Evolutionary conservation across 2,113 vertebrate species (phyloP).

Genomic region (Choloepus hoffmanni): DNA sequence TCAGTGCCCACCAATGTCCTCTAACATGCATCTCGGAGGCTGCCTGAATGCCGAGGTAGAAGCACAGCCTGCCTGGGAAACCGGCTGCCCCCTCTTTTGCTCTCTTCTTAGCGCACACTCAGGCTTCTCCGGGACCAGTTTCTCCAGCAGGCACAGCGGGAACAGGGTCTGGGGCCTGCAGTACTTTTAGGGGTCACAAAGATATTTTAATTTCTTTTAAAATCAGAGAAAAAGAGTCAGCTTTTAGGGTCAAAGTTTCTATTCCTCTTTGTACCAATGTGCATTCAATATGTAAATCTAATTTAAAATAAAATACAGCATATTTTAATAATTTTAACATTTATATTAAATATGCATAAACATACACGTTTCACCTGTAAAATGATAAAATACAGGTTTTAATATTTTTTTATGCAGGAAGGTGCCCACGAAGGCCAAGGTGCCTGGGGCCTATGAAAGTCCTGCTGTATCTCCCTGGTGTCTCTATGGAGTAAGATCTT

Average conservation of each 20-base stretch:
- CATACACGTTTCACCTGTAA: too few relatives aligned
- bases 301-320: not conserved
- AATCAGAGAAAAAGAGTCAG: not conserved
- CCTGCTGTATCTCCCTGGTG: accelerated
- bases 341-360: too few relatives aligned
- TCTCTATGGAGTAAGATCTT: accelerated
- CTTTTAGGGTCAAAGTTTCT: too few relatives aligned
- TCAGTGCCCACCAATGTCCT: accelerated
- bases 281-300: too few relatives aligned
- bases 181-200: not conserved
- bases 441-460: accelerated
- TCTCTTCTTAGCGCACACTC: accelerated
- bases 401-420: not conserved
- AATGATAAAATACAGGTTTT: too few relatives aligned
- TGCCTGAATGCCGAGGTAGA: accelerated
- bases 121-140: not conserved
- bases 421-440: not conserved
- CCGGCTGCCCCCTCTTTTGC: accelerated
- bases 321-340: too few relatives aligned
- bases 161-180: not conserved
- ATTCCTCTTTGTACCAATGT: not conserved
- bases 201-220: not conserved
- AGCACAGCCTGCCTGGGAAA: accelerated
- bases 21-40: not conserved
- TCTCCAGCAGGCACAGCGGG: not conserved